Conservation (phyloP, 2,888 invertebrate species). For the Idaea aversata region DNA sequence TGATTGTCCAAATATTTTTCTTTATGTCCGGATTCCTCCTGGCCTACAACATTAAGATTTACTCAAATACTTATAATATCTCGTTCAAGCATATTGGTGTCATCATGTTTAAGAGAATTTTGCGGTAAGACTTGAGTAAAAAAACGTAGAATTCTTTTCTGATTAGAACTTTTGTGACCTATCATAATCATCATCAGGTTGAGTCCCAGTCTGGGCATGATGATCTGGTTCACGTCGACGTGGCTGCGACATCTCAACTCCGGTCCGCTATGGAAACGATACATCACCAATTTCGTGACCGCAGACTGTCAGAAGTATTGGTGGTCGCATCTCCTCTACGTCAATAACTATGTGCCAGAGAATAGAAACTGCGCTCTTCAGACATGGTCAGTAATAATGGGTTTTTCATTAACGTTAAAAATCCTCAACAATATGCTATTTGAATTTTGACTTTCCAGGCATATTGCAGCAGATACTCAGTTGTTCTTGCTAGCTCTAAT, state of each 20-base stretch:
- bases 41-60: constrained; percentile 11
- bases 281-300: constrained; percentile 39
- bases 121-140: neutral
- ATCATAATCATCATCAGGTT: constrained; percentile 6
- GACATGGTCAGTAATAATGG: constrained; percentile 10
- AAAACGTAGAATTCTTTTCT: no score
- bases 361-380: constrained; percentile 39
- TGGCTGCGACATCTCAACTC: constrained; percentile 29
- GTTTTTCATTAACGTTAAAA: no score
- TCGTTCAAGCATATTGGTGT: constrained; percentile 7
- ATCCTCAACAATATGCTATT: no score
- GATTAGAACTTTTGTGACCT: no score
- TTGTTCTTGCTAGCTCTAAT: constrained; percentile 12
- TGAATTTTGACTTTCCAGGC: constrained; percentile 3
- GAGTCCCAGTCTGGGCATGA: constrained; percentile 12
- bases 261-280: constrained; percentile 26
- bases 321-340: constrained; percentile 58
- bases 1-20: constrained; percentile 27
- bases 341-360: constrained; percentile 49
- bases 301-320: constrained; percentile 50
- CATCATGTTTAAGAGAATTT: constrained; percentile 6
- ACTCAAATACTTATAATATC: constrained; percentile 7
- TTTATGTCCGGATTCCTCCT: constrained; percentile 28
- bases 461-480: constrained; percentile 13
- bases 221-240: constrained; percentile 25